A percentile compares a stretch with the other conserved stretches of the same genome.
Conservation (phyloP, 2,113 vertebrate species). For the Pica pica region DNA sequence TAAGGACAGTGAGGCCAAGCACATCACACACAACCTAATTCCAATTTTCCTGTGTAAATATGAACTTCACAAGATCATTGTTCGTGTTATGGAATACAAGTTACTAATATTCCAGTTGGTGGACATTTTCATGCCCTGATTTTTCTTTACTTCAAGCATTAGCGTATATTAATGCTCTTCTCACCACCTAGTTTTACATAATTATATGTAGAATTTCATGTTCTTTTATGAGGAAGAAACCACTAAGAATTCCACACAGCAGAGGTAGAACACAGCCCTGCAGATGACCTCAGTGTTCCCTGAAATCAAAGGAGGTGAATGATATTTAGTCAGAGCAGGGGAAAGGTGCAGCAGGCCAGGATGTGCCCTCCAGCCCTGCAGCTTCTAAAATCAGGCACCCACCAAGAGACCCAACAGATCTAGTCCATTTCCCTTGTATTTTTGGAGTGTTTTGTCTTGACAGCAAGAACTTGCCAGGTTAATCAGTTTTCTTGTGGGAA, state of each 20-base stretch:
- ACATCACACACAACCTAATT: not conserved
- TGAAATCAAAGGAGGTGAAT: not conserved
- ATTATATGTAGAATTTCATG: not conserved
- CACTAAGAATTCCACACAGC: not conserved
- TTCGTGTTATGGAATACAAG: not conserved
- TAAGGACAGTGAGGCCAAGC: not conserved
- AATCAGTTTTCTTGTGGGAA: conserved; percentile 92
- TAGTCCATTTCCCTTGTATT: conserved; percentile 15
- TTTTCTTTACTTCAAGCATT: not conserved
- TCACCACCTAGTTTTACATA: not conserved
- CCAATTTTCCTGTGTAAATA: not conserved
- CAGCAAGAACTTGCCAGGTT: conserved; percentile 87
- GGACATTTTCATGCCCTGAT: not conserved
- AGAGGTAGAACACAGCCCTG: not conserved
- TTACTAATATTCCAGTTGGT: not conserved
- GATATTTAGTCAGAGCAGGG: not conserved
- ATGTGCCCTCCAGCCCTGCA: not conserved
- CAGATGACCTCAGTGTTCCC: not conserved
- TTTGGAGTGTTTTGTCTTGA: conserved; percentile 35
- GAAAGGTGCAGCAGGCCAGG: not conserved
- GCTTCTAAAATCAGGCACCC: not conserved
- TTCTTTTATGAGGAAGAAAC: not conserved
- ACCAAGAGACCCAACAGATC: not conserved
- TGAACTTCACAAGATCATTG: not conserved
- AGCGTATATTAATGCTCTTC: not conserved